Conservation (phyloP, 2,113 vertebrate species). For the Alaudala cheleensis region DNA sequence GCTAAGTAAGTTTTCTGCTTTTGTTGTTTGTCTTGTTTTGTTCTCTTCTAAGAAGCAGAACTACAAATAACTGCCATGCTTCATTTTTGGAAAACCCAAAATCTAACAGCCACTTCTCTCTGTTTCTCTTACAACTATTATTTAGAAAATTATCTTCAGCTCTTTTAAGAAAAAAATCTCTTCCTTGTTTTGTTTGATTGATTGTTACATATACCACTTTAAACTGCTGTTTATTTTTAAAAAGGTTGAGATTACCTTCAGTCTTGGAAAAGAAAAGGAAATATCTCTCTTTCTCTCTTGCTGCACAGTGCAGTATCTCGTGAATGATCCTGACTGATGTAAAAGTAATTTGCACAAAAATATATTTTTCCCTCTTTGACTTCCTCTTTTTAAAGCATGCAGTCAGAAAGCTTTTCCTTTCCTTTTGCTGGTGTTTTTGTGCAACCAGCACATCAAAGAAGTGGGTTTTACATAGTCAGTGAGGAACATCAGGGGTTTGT, state of each 20-base stretch:
- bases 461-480: background rate
- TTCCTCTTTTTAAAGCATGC: background rate
- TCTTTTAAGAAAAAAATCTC: background rate
- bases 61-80: background rate
- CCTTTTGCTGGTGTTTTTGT: background rate
- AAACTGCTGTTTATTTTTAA: background rate
- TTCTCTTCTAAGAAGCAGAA: background rate
- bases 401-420: background rate
- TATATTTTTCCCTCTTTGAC: background rate
- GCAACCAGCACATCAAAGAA: background rate
- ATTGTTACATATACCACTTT: background rate
- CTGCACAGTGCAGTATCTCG: background rate
- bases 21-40: background rate
- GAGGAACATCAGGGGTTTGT: background rate
- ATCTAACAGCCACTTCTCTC: background rate
- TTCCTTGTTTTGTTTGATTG: background rate
- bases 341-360: background rate
- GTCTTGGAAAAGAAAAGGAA: background rate
- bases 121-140: background rate
- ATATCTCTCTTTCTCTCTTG: background rate
- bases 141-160: background rate
- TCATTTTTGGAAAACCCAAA: background rate
- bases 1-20: background rate
- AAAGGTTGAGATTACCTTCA: background rate
- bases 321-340: background rate